Percentiles rank a stretch among this genome's conserved stretches.
Conservation (phyloP, 2,113 vertebrate genomes). For the Melospiza georgiana region DNA sequence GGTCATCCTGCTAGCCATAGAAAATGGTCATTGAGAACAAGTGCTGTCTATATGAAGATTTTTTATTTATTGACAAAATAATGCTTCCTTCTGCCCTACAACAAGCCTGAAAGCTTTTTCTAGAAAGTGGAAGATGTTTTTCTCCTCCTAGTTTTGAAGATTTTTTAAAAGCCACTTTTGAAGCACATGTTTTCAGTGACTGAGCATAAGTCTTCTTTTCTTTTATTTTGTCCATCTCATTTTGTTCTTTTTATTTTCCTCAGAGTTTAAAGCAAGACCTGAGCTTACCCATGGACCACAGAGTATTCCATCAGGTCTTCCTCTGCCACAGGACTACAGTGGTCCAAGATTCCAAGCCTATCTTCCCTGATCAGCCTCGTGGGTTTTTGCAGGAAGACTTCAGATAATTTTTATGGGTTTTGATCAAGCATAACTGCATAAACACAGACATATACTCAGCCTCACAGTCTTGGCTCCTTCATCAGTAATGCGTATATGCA, state of each 20-base stretch:
- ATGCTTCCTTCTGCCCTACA: background rate
- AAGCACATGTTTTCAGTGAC: background rate
- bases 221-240: background rate
- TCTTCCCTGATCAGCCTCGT: background rate
- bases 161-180: background rate
- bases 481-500: rapidly evolving
- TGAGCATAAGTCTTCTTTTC: background rate
- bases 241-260: background rate
- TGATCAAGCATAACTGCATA: background rate
- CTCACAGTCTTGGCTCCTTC: background rate
- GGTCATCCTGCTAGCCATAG: background rate
- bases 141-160: background rate
- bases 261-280: background rate
- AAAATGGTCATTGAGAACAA: background rate
- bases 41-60: background rate
- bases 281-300: background rate
- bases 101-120: background rate
- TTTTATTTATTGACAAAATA: background rate
- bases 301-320: background rate
- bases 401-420: background rate
- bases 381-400: background rate
- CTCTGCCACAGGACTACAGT: background rate
- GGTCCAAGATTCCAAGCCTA: background rate
- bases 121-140: background rate
- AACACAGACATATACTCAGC: background rate